phyloP scores from a whole-genome alignment of 1,140 invertebrate genomes.

The Condylostylus longicornis region DNA sequence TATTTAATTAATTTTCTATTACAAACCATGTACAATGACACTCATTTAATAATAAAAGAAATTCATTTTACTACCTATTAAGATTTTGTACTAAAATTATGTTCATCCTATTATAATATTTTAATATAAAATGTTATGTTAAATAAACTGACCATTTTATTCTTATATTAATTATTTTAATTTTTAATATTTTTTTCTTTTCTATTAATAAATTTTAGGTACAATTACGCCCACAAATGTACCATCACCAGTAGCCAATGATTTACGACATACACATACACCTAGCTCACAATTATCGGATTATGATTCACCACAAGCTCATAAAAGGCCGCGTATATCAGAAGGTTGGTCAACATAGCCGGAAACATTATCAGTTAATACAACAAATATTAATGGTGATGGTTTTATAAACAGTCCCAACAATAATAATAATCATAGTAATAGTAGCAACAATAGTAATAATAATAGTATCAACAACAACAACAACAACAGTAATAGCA shows the following conservation, averaged over 20 bases:
- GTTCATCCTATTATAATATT: too few relatives aligned
- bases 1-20: too few relatives aligned
- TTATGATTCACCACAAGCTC: constrained; percentile 56
- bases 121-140: too few relatives aligned
- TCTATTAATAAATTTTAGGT: too few relatives aligned
- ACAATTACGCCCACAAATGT: constrained; percentile 63
- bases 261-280: constrained; percentile 33
- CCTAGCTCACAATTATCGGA: constrained; percentile 42
- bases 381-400: constrained; percentile 6
- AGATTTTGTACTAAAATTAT: too few relatives aligned
- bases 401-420: neutral
- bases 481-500: constrained; percentile 6
- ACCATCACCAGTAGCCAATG: constrained; percentile 48
- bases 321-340: constrained; percentile 61
- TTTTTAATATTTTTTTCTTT: constrained; percentile 32
- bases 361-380: constrained; percentile 10
- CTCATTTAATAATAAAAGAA: too few relatives aligned
- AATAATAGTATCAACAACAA: neutral
- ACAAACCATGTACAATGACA: too few relatives aligned
- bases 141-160: too few relatives aligned
- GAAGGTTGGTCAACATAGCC: constrained; percentile 76
- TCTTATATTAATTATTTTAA: constrained; percentile 19
- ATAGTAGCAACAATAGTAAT: constrained; percentile 1
- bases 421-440: neutral
- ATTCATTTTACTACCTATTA: too few relatives aligned